Percentiles rank a stretch among this genome's conserved stretches.
Conservation (phyloP, 2,113 vertebrate species). For the Salvelinus namaycush region DNA sequence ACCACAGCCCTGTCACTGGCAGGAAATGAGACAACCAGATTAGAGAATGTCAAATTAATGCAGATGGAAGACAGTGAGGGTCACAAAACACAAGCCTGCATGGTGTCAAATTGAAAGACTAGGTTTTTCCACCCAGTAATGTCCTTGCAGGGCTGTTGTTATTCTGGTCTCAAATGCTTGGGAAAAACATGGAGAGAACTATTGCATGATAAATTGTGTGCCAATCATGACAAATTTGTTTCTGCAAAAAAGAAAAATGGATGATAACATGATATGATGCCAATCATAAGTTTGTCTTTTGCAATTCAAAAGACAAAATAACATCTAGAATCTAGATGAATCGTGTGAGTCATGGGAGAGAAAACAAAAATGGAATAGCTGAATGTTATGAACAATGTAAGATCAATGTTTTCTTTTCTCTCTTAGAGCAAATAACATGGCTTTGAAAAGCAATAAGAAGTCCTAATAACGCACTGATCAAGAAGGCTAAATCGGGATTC, state of each 20-base stretch:
- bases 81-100: slow-evolving; percentile 55
- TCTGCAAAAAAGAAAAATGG: slow-evolving; percentile 24
- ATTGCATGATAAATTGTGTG: slow-evolving; percentile 38
- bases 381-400: neutral
- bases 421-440: no score
- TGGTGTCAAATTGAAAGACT: slow-evolving; percentile 58
- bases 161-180: slow-evolving; percentile 37
- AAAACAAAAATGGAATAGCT: neutral
- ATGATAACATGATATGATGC: neutral
- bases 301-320: neutral
- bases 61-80: slow-evolving; percentile 63
- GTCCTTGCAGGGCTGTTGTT: slow-evolving; percentile 43
- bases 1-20: slow-evolving; percentile 44
- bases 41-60: slow-evolving; percentile 73
- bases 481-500: no score
- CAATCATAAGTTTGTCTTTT: neutral
- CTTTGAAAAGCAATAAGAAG: no score
- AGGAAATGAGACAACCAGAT: slow-evolving; percentile 61
- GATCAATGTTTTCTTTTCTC: no score
- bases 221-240: slow-evolving; percentile 43
- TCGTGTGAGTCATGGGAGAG: neutral
- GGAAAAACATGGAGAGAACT: slow-evolving; percentile 29
- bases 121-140: slow-evolving; percentile 43
- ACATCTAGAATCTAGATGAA: neutral
- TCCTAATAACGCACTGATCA: no score